phyloP scores from a whole-genome alignment of 2,888 invertebrate genomes.

The Linnaemya vulpina region DNA sequence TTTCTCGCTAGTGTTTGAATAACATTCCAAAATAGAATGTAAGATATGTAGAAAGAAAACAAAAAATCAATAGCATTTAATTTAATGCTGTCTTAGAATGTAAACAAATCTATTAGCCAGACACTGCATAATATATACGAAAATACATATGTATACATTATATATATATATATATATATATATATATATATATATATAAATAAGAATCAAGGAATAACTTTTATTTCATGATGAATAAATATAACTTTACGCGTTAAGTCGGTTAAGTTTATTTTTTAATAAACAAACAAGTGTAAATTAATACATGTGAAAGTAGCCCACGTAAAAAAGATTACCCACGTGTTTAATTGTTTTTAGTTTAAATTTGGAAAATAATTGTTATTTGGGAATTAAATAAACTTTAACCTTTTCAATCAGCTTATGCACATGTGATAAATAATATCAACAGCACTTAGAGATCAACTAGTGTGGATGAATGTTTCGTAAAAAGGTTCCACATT shows the following conservation, averaged over 20 bases:
- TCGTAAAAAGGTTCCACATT: not conserved
- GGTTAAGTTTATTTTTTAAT: too few species aligned
- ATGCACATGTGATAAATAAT: not conserved
- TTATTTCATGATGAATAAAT: too few species aligned
- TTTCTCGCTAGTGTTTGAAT: conserved; percentile 45
- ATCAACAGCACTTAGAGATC: not conserved
- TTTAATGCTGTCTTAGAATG: conserved; percentile 57
- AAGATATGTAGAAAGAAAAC: conserved; percentile 34
- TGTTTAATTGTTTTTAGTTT: too few species aligned
- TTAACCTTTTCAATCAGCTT: not conserved
- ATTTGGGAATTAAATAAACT: conserved; percentile 3
- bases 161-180: not conserved
- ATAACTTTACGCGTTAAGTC: too few species aligned
- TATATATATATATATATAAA: too few species aligned
- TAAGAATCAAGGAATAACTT: too few species aligned
- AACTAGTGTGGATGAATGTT: not conserved
- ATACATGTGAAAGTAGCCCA: too few species aligned
- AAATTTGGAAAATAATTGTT: too few species aligned
- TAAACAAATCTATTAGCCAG: conserved; percentile 19
- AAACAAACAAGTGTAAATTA: too few species aligned
- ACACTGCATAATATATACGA: not conserved
- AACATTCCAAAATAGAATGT: conserved; percentile 36
- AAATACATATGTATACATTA: conserved; percentile 12
- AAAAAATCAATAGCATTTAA: conserved; percentile 70
- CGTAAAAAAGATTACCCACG: too few species aligned